Conservation (phyloP, 2,888 invertebrate genomes). For the Leptopilina myrica region DNA sequence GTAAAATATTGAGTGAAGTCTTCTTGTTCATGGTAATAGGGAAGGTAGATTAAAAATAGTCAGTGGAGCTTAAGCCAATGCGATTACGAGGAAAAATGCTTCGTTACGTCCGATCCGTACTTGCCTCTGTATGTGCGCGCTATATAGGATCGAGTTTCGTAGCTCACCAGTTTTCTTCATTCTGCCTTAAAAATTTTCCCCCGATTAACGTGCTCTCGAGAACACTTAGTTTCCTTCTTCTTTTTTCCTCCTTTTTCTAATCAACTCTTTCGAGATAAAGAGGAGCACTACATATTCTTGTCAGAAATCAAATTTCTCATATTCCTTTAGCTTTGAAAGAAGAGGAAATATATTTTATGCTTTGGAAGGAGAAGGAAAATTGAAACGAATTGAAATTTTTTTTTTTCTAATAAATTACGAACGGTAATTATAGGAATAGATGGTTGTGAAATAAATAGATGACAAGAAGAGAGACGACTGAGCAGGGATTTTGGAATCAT, state of each 20-base stretch:
- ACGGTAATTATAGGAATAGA: not conserved
- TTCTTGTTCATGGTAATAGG: conserved; percentile 43
- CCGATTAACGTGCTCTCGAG: conserved; percentile 27
- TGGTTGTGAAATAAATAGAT: conserved; percentile 40
- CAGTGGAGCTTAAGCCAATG: conserved; percentile 61
- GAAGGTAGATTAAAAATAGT: conserved; percentile 67
- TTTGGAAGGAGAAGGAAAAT: too few relatives aligned
- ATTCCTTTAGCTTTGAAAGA: too few relatives aligned
- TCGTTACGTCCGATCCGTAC: conserved; percentile 63
- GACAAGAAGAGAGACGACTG: conserved; percentile 43
- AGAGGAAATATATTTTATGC: too few relatives aligned
- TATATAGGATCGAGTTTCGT: conserved; percentile 5
- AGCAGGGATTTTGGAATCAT: conserved; percentile 51
- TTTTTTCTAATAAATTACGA: not conserved
- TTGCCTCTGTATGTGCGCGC: not conserved
- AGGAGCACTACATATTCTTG: not conserved
- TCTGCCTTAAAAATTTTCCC: conserved; percentile 23
- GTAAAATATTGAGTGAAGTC: conserved; percentile 50
- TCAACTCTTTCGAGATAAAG: not conserved
- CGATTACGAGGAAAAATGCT: conserved; percentile 69
- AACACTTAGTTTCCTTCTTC: conserved; percentile 5
- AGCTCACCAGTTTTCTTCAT: conserved; percentile 13
- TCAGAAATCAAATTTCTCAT: not conserved
- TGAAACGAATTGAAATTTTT: too few relatives aligned
- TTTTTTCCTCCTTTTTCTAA: not conserved